These are phyloP conservation scores for Diadumene lineata DNA, from an alignment of 92 coral and sea anemone genomes.

Conservation along the genomic window DNA sequence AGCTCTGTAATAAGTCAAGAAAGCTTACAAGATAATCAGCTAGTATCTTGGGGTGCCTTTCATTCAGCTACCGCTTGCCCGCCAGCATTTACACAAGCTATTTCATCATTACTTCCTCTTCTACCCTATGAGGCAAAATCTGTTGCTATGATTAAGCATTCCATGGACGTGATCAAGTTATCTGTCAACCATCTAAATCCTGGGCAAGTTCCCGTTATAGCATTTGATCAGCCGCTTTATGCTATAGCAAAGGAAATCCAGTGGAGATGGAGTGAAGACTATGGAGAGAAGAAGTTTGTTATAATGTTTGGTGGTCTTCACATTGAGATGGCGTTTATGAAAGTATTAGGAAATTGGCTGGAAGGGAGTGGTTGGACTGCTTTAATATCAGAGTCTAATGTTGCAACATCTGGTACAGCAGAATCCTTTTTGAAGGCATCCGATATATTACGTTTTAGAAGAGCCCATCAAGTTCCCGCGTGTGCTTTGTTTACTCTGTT, in stretches of 20 bases:
- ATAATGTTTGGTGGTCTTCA: slow-evolving; percentile 72
- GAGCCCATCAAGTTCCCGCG: slow-evolving; percentile 70
- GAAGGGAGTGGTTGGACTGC: slow-evolving; percentile 60
- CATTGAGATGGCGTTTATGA: slow-evolving; percentile 52
- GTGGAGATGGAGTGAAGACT: slow-evolving; percentile 31
- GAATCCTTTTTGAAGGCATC: slow-evolving; percentile 63
- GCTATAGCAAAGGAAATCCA: slow-evolving; percentile 71
- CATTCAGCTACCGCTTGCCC: slow-evolving; percentile 37
- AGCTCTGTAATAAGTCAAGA: background rate
- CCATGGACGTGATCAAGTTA: slow-evolving; percentile 56
- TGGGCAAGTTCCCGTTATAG: slow-evolving; percentile 63
- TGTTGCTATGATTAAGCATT: slow-evolving; percentile 60
- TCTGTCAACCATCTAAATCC: slow-evolving; percentile 51
- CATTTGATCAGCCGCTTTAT: slow-evolving; percentile 63
- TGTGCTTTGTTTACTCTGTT: slow-evolving; percentile 42
- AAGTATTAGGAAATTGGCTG: slow-evolving; percentile 54
- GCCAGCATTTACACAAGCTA: slow-evolving; percentile 29
- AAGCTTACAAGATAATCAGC: slow-evolving; percentile 27
- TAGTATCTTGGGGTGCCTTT: slow-evolving; percentile 68
- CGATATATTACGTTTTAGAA: slow-evolving; percentile 43
- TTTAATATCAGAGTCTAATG: slow-evolving; percentile 46
- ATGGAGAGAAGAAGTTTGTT: slow-evolving; percentile 55
- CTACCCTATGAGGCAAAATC: slow-evolving; percentile 69
- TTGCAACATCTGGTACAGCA: slow-evolving; percentile 57
- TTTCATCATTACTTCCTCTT: slow-evolving; percentile 57